Conservation (phyloP, 1,140 invertebrate species). For the Ostrea denselamellosa region DNA sequence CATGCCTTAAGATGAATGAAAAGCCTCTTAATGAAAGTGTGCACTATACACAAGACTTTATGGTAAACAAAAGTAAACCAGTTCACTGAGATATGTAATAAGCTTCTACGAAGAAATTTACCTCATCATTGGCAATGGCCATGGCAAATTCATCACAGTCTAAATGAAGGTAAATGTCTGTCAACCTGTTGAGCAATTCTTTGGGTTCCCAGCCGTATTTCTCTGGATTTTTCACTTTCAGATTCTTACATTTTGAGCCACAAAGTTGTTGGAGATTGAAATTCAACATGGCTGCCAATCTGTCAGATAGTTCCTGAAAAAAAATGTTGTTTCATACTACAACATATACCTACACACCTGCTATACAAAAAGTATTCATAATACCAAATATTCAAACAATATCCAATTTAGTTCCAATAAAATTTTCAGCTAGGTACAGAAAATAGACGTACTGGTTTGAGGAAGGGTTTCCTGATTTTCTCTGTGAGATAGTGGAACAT, state of each 20-base stretch:
- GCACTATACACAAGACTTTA: too few species aligned
- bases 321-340: conserved; percentile 40
- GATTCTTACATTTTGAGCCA: conserved; percentile 97
- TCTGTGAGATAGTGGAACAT: conserved; percentile 98
- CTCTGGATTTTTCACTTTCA: conserved; percentile 96
- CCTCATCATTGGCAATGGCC: conserved; percentile 78
- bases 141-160: conserved; percentile 81
- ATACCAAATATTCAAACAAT: not conserved
- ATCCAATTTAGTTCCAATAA: not conserved
- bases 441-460: conserved; percentile 84
- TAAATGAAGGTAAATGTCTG: conserved; percentile 97
- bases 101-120: conserved; percentile 46
- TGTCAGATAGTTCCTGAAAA: conserved; percentile 87
- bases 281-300: conserved; percentile 98
- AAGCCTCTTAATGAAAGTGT: too few species aligned
- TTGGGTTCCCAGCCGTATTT: conserved; percentile 98
- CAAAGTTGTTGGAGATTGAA: conserved; percentile 98
- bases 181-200: conserved; percentile 91
- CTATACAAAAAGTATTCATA: not conserved
- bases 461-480: conserved; percentile 95
- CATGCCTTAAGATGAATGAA: too few species aligned
- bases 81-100: too few species aligned
- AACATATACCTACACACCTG: not conserved
- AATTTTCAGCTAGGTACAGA: not conserved
- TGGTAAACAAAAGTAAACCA: too few species aligned